Evolutionary conservation across 1,140 invertebrate species (phyloP).

Genomic region (Thalassaphorura encarpata): DNA sequence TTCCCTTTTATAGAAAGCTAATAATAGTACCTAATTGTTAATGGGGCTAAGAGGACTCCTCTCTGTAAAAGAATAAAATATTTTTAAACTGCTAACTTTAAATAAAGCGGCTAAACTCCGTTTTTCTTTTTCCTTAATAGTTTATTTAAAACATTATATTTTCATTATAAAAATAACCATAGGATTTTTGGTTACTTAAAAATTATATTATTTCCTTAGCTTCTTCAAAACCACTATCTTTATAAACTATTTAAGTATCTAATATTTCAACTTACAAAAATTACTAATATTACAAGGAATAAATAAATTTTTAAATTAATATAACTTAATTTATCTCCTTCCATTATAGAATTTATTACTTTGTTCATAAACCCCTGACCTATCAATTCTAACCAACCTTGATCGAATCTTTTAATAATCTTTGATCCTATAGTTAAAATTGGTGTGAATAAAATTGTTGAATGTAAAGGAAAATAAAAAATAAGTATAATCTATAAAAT

Average conservation of each 20-base stretch:
- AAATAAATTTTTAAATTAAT: constrained; percentile 33
- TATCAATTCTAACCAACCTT: constrained; percentile 42
- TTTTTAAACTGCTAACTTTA: constrained; percentile 39
- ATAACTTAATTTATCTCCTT: not conserved
- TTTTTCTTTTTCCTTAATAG: constrained; percentile 47
- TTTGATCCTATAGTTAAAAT: constrained; percentile 40
- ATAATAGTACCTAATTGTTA: constrained; percentile 49
- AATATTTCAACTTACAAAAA: constrained; percentile 42
- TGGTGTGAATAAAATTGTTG: constrained; percentile 43
- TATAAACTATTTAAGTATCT: constrained; percentile 48
- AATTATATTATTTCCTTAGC: constrained; percentile 37
- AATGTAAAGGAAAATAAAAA: constrained; percentile 41
- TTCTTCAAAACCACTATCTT: constrained; percentile 50
- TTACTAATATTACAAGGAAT: constrained; percentile 37
- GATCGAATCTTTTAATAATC: constrained; percentile 42
- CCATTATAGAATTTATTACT: constrained; percentile 18
- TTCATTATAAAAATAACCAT: constrained; percentile 46
- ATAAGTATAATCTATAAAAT: constrained; percentile 37
- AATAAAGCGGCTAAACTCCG: constrained; percentile 42
- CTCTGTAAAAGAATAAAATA: constrained; percentile 41
- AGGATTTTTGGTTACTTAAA: not conserved
- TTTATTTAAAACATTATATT: constrained; percentile 48
- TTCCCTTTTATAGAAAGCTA: constrained; percentile 47
- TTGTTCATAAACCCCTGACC: constrained; percentile 35
- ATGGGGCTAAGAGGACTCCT: constrained; percentile 41